phyloP scores from a whole-genome alignment of 2,113 vertebrate species.

The Andinoacara biseriatus region DNA sequence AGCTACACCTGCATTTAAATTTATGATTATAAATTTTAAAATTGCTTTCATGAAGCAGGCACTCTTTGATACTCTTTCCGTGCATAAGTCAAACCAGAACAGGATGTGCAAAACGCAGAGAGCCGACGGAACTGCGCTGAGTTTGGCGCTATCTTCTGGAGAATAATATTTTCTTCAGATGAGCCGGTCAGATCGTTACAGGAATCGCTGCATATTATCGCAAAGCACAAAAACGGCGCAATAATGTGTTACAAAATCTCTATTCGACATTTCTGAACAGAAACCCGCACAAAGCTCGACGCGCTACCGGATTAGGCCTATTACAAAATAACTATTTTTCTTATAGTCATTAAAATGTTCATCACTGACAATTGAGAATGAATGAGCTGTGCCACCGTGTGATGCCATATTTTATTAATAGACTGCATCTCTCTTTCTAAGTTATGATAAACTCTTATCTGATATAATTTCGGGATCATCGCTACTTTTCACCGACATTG shows the following conservation, averaged over 20 bases:
- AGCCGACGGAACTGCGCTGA: neutral
- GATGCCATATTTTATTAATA: neutral
- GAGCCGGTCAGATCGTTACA: neutral
- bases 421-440: neutral
- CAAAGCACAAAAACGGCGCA: neutral
- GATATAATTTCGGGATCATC: neutral
- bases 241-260: neutral
- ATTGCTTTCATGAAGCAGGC: neutral
- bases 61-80: neutral
- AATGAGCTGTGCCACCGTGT: neutral
- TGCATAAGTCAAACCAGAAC: neutral
- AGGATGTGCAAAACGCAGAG: neutral
- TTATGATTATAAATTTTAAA: too few relatives aligned
- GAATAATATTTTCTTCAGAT: neutral
- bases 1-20: neutral
- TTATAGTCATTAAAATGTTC: neutral
- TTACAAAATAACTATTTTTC: neutral
- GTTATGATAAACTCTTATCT: neutral
- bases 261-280: neutral
- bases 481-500: slow-evolving; percentile 8
- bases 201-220: neutral
- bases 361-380: neutral
- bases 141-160: slow-evolving; percentile 21
- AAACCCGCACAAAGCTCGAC: neutral
- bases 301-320: too few relatives aligned